Percentiles rank a stretch among this genome's conserved stretches.
phyloP scores from a whole-genome alignment of 2,888 invertebrate genomes.

The Rhamphomyia laevipes region DNA sequence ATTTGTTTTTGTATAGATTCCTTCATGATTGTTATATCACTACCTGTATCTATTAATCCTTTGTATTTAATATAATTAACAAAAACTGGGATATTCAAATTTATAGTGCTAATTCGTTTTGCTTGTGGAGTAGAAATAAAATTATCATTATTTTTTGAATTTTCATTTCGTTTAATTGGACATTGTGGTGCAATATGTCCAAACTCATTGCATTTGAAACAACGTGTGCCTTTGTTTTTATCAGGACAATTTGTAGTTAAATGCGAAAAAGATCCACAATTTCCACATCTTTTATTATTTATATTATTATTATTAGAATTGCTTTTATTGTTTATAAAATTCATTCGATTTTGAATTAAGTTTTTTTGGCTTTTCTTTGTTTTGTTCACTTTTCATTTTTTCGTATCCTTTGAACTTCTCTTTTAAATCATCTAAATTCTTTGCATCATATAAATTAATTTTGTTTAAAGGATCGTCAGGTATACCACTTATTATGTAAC shows the following conservation, averaged over 20 bases:
- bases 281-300: not conserved
- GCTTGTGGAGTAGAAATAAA: too few relatives aligned
- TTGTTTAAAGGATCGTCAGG: conserved; percentile 17
- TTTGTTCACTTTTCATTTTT: not conserved
- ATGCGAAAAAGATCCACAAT: conserved; percentile 2
- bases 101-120: too few relatives aligned
- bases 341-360: not conserved
- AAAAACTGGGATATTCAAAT: too few relatives aligned
- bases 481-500: conserved; percentile 22
- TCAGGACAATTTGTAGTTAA: conserved; percentile 4
- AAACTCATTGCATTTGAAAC: conserved; percentile 7
- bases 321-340: too few relatives aligned
- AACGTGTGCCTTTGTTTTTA: conserved; percentile 1
- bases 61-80: too few relatives aligned
- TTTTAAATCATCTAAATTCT: conserved; percentile 1
- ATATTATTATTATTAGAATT: too few relatives aligned
- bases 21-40: too few relatives aligned
- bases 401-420: conserved; percentile 2
- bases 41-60: too few relatives aligned
- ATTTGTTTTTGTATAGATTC: too few relatives aligned
- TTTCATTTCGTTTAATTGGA: too few relatives aligned
- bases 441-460: conserved; percentile 18
- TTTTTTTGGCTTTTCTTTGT: not conserved
- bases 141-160: too few relatives aligned
- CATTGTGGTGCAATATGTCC: conserved; percentile 2